Percentiles rank a stretch among this genome's conserved stretches.
Conservation (phyloP, 2,888 invertebrate genomes). For the Suillia variegata region DNA sequence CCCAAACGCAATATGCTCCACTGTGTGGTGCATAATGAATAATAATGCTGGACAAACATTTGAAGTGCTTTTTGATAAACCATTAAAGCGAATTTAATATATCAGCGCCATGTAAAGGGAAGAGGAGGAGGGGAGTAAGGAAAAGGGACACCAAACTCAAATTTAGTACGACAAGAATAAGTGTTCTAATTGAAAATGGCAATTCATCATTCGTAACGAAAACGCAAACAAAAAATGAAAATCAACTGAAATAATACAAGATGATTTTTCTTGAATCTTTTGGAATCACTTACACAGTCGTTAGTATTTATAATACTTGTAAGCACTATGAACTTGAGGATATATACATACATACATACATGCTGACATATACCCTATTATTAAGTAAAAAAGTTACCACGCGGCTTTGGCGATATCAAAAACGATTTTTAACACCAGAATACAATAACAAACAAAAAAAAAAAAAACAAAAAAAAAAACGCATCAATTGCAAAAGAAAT, state of each 20-base stretch:
- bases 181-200: constrained; percentile 51
- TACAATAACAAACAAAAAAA: no score
- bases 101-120: constrained; percentile 19
- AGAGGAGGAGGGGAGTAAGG: constrained; percentile 23
- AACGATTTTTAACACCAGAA: no score
- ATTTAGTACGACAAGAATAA: constrained; percentile 15
- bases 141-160: constrained; percentile 31
- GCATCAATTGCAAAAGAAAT: not conserved
- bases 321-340: no score
- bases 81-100: constrained; percentile 48
- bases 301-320: not conserved
- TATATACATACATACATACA: no score
- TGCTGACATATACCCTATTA: no score
- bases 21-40: no score
- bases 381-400: no score
- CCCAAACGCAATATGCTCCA: no score
- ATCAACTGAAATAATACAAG: no score
- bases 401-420: no score
- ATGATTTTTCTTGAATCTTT: no score
- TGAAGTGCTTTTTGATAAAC: constrained; percentile 56
- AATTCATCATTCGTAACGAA: constrained; percentile 51
- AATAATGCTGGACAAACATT: constrained; percentile 41
- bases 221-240: not conserved
- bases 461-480: no score
- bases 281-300: not conserved